A percentile compares a stretch with the other conserved stretches of the same genome.
Conservation (phyloP, 1,140 invertebrate genomes). For the Procambarus virginalis region DNA sequence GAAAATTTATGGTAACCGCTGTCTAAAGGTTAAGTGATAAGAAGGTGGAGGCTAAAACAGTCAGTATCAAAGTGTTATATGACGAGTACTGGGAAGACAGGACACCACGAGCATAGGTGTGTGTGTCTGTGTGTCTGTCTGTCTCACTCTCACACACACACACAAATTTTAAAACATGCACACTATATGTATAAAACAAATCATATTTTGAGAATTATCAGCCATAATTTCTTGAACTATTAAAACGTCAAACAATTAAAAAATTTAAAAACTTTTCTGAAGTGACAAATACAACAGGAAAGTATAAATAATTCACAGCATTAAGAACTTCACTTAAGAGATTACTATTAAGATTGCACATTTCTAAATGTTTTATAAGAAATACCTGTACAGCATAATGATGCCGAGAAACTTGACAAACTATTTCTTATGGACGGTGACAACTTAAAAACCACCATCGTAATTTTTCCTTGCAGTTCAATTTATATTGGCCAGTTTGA, state of each 20-base stretch:
- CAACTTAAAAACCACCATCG: not conserved
- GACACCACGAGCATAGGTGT: too few species aligned
- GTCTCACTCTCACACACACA: too few species aligned
- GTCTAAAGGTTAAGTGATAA: too few species aligned
- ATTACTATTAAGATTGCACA: not conserved
- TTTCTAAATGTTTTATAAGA: not conserved
- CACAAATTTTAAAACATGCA: too few species aligned
- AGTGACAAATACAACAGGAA: too few species aligned
- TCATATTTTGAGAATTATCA: not conserved
- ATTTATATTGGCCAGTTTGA: not conserved
- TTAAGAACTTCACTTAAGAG: not conserved
- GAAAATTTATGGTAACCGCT: too few species aligned
- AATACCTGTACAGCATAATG: not conserved
- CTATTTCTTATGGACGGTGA: not conserved
- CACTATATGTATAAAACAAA: too few species aligned
- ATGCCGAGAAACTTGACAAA: not conserved
- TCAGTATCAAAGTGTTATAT: too few species aligned
- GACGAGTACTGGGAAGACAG: too few species aligned
- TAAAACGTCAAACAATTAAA: not conserved
- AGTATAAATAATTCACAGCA: not conserved
- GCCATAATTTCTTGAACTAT: not conserved
- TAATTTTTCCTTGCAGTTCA: not conserved
- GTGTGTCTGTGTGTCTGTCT: too few species aligned
- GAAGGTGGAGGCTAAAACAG: too few species aligned
- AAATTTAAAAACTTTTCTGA: not conserved